phyloP scores from a whole-genome alignment of 2,113 vertebrate species.

The Pterocles orientalis region DNA sequence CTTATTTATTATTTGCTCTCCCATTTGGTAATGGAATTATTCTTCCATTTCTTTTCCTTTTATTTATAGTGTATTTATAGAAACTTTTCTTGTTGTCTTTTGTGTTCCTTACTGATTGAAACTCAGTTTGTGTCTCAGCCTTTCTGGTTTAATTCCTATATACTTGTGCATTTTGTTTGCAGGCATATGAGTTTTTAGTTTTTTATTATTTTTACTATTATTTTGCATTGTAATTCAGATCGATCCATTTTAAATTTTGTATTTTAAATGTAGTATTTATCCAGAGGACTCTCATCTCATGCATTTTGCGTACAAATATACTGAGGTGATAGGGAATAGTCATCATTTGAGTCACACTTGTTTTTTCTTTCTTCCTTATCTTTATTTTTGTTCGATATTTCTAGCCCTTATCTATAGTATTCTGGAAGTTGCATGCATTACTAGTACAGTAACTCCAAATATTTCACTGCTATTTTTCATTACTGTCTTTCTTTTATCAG shows the following conservation, averaged over 20 bases:
- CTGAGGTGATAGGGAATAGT: slow-evolving; percentile 13
- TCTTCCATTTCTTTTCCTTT: not conserved
- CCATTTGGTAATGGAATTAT: not conserved
- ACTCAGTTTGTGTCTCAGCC: not conserved
- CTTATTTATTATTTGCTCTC: not conserved
- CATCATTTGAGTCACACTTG: not conserved
- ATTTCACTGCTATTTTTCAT: slow-evolving; percentile 41
- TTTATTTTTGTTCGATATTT: slow-evolving; percentile 49
- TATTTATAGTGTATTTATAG: not conserved
- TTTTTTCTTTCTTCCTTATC: slow-evolving; percentile 41
- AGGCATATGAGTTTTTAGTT: not conserved
- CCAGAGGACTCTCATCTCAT: not conserved
- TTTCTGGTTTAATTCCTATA: not conserved
- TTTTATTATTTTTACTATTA: not conserved
- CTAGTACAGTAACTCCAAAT: slow-evolving; percentile 13
- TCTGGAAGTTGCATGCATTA: slow-evolving; percentile 37
- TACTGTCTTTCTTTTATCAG: slow-evolving; percentile 30
- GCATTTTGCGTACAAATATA: not conserved
- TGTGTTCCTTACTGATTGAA: slow-evolving; percentile 15
- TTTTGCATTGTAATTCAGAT: not conserved
- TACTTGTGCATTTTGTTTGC: not conserved
- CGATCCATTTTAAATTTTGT: not conserved
- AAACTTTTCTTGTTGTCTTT: not conserved
- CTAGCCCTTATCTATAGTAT: slow-evolving; percentile 6
- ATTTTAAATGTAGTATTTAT: not conserved